Evolutionary conservation across 2,888 invertebrate genomes (phyloP), one percentile per base, ranked within the genome.

Genomic region (Pseudococcus viburni): DNA sequence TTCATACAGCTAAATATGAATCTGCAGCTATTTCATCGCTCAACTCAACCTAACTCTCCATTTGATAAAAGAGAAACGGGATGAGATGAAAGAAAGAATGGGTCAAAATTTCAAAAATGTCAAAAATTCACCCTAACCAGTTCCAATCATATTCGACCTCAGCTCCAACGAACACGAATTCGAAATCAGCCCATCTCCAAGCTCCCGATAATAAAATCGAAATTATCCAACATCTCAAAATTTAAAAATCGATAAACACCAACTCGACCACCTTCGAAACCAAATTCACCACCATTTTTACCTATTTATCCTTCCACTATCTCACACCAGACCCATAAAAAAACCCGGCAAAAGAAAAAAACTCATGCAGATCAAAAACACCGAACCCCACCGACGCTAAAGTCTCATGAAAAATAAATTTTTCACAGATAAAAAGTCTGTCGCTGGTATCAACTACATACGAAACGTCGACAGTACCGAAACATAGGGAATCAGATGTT

Each of bases 401-500:
- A 55, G 55, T n/a, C n/a, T 64, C 0, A 9, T 22, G 22, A 64
- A 64, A 73, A 33, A 73, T 42, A 9, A 33, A 73, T 5, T 33
- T 33, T 42, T 42, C 5, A 1, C 8, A 42, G 26, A 73, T 39
- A 73, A 73, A 73, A 73, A 64, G 22, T 73, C 73, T 22, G 7
- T 64, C 73, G 17, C 17, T 73, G 15, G 39, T 73, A 73, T 64
- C 64, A 22, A 22, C 73, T 33, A 17, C 26, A 15, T 73, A 73
- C 73, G 9, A 11, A 6, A 22, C 64, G 68, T 73, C 68, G 68
- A 73, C 68, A 12, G 12, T 39, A 73, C 26, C 22, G 68, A 68
- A 26, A 33, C 73, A 64, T 9, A 22, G 22, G 1, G 33, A 73
- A 73, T 73, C 73, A 73, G 73, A 73, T 73, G 73, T 73, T 73